Conservation (phyloP, 1,140 invertebrate genomes). For the Drosophila auraria region DNA sequence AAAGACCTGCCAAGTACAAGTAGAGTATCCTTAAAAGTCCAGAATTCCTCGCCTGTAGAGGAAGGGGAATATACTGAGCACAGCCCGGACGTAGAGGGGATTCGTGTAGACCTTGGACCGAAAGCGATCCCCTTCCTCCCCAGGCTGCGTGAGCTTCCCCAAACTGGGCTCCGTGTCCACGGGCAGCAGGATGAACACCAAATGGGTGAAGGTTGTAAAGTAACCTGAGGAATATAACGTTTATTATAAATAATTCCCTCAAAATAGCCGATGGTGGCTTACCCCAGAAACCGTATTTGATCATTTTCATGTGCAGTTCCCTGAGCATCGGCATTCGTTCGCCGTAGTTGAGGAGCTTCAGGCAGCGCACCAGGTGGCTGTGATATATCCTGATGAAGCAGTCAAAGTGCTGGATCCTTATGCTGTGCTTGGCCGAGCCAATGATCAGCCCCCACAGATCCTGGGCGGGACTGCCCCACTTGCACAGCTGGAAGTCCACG, state of each 20-base stretch:
- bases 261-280: background rate
- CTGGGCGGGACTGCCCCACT: slow-evolving; percentile 81
- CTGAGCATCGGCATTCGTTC: slow-evolving; percentile 65
- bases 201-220: slow-evolving; percentile 75
- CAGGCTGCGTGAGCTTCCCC: slow-evolving; percentile 60
- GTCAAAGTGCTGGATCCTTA: slow-evolving; percentile 76
- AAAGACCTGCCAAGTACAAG: background rate
- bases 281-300: slow-evolving; percentile 81
- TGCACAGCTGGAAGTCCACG: slow-evolving; percentile 85
- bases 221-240: slow-evolving; percentile 44
- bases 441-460: slow-evolving; percentile 83
- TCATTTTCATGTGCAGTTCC: slow-evolving; percentile 77
- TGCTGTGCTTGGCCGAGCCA: slow-evolving; percentile 66
- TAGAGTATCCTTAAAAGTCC: slow-evolving; percentile 44
- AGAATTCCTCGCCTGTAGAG: slow-evolving; percentile 70
- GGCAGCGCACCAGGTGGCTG: slow-evolving; percentile 63
- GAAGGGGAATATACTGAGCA: slow-evolving; percentile 75
- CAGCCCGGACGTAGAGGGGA: slow-evolving; percentile 71
- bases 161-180: slow-evolving; percentile 73
- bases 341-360: slow-evolving; percentile 63
- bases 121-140: slow-evolving; percentile 74
- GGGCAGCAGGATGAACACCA: slow-evolving; percentile 73
- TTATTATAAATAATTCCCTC: slow-evolving; percentile 17
- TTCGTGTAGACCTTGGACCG: slow-evolving; percentile 74
- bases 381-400: slow-evolving; percentile 76